Evolutionary conservation across 35 echinoderm and acorn worm species (phyloP).

Genomic region (Anneissia japonica): DNA sequence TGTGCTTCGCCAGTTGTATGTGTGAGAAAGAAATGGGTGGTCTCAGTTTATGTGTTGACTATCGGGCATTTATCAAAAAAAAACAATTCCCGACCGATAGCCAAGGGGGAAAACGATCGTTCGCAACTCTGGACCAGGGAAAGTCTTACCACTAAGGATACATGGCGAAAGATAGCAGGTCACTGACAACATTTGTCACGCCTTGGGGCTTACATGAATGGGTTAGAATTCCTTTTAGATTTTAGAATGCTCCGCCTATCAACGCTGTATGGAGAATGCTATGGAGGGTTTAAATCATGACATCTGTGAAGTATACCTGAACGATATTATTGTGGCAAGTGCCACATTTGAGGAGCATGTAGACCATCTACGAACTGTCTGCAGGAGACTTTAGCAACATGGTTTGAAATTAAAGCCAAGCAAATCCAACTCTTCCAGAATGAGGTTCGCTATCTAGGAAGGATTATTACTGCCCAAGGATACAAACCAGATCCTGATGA

Average conservation of each 20-base stretch:
- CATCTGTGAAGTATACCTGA: constrained; percentile 32
- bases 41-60: constrained; percentile 29
- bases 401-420: constrained; percentile 52
- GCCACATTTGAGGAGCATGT: constrained; percentile 38
- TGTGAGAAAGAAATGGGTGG: constrained; percentile 41
- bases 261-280: constrained; percentile 27
- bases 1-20: constrained; percentile 53
- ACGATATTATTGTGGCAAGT: constrained; percentile 58
- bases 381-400: not conserved
- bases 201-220: constrained; percentile 65
- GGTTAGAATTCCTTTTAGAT: constrained; percentile 23
- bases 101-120: no score
- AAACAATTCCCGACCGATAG: constrained; percentile 41
- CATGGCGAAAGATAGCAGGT: constrained; percentile 1
- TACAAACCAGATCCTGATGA: constrained; percentile 36
- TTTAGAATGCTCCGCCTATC: constrained; percentile 36
- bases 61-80: constrained; percentile 34
- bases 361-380: constrained; percentile 8
- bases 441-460: constrained; percentile 39
- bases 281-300: constrained; percentile 37
- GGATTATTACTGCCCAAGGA: constrained; percentile 24
- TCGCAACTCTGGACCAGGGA: not conserved
- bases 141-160: not conserved
- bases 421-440: constrained; percentile 36
- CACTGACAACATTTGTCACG: constrained; percentile 45